phyloP scores from a whole-genome alignment of 2,113 vertebrate genomes.

The Erpornis zantholeuca region DNA sequence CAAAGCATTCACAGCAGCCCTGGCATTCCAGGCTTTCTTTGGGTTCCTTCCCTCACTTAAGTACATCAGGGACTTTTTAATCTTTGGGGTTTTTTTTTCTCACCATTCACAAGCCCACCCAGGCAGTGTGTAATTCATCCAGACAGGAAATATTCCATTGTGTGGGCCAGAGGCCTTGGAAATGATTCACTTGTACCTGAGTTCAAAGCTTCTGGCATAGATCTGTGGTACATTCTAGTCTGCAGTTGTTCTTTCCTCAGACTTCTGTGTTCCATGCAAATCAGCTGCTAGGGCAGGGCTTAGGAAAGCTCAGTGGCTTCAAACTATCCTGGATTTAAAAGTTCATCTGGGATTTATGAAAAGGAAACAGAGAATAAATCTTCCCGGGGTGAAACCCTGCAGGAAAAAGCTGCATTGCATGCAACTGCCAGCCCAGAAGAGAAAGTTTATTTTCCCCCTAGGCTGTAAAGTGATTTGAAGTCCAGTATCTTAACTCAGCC shows the following conservation, averaged over 20 bases:
- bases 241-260: background rate
- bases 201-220: conserved; percentile 28
- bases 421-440: background rate
- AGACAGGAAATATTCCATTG: conserved; percentile 54
- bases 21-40: background rate
- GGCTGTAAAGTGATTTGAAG: background rate
- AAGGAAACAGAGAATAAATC: background rate
- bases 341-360: background rate
- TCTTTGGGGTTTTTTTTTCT: background rate
- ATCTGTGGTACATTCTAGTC: background rate
- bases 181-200: conserved; percentile 52
- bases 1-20: background rate
- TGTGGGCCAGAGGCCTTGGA: conserved; percentile 36
- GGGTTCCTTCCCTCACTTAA: background rate
- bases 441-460: background rate
- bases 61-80: background rate
- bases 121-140: conserved; percentile 15
- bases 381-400: background rate
- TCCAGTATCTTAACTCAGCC: background rate
- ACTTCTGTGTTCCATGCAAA: background rate
- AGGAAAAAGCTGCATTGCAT: background rate
- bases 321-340: background rate
- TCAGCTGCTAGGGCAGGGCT: background rate
- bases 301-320: background rate
- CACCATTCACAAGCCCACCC: conserved; percentile 52